Conservation (phyloP, 2,797 vertebrate genomes). For the Amphiprion clarkii region DNA sequence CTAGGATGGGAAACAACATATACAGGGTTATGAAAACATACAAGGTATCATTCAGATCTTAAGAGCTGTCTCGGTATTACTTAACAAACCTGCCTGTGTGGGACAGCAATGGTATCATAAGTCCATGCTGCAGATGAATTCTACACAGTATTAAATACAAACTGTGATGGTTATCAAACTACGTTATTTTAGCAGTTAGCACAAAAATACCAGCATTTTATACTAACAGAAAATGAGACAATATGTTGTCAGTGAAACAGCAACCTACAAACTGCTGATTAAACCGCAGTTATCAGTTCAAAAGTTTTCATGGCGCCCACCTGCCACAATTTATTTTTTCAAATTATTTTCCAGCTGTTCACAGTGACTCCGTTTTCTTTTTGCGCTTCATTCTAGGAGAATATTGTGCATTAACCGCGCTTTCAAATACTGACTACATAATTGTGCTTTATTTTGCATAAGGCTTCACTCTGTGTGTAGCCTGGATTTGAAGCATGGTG, state of each 20-base stretch:
- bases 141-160: background rate
- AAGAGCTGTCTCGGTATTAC: background rate
- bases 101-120: background rate
- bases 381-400: background rate
- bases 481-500: no score
- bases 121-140: background rate
- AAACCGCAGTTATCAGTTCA: background rate
- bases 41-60: background rate
- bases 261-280: background rate
- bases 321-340: background rate
- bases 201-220: background rate
- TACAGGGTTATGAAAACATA: background rate
- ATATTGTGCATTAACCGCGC: background rate
- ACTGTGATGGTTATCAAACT: background rate
- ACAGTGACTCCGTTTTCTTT: background rate
- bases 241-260: background rate
- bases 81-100: background rate
- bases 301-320: background rate
- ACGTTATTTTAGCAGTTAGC: background rate
- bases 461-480: no score
- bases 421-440: background rate
- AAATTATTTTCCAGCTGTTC: background rate
- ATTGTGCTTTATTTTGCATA: no score
- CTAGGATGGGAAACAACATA: constrained; percentile 13
- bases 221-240: background rate